Percentiles rank a stretch among this genome's conserved stretches.
Conservation (phyloP, 53 echinoderm and acorn worm genomes). For the Paracentrotus lividus region DNA sequence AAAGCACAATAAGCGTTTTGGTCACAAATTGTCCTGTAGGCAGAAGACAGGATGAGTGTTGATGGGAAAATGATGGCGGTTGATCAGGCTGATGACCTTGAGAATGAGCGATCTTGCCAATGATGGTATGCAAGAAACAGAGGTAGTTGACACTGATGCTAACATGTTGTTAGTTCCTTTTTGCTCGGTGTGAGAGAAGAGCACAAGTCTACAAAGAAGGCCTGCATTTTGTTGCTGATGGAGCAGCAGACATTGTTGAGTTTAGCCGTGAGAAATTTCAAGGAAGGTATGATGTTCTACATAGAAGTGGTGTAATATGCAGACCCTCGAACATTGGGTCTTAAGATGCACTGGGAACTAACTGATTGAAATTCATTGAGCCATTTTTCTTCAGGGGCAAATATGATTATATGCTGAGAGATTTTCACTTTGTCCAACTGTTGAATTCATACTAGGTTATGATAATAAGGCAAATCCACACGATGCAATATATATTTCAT, state of each 20-base stretch:
- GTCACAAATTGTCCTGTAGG: slow-evolving; percentile 54
- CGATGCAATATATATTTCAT: slow-evolving; percentile 75
- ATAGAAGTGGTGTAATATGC: slow-evolving; percentile 66
- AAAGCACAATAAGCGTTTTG: slow-evolving; percentile 64
- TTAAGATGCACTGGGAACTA: slow-evolving; percentile 27
- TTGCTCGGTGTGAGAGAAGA: slow-evolving; percentile 62
- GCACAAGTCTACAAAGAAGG: slow-evolving; percentile 61
- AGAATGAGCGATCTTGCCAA: slow-evolving; percentile 45
- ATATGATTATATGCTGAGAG: slow-evolving; percentile 67
- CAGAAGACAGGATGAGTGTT: slow-evolving; percentile 34
- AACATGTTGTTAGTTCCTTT: slow-evolving; percentile 68
- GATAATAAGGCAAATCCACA: slow-evolving; percentile 77
- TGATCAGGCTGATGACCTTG: slow-evolving; percentile 57
- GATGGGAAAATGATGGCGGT: slow-evolving; percentile 51
- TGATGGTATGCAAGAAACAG: slow-evolving; percentile 35
- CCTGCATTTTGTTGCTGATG: slow-evolving; percentile 69
- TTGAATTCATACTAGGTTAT: slow-evolving; percentile 76
- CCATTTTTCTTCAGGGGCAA: slow-evolving; percentile 66
- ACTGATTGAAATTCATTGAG: slow-evolving; percentile 59
- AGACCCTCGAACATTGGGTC: slow-evolving; percentile 60
- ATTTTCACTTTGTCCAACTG: slow-evolving; percentile 77
- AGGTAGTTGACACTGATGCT: slow-evolving; percentile 58
- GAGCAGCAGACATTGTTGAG: slow-evolving; percentile 50
- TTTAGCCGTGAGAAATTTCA: slow-evolving; percentile 47
- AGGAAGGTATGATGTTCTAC: slow-evolving; percentile 46